Percentiles rank a stretch among this genome's conserved stretches.
Conservation (phyloP, 2,113 vertebrate species). For the Sinocyclocheilus anophthalmus region DNA sequence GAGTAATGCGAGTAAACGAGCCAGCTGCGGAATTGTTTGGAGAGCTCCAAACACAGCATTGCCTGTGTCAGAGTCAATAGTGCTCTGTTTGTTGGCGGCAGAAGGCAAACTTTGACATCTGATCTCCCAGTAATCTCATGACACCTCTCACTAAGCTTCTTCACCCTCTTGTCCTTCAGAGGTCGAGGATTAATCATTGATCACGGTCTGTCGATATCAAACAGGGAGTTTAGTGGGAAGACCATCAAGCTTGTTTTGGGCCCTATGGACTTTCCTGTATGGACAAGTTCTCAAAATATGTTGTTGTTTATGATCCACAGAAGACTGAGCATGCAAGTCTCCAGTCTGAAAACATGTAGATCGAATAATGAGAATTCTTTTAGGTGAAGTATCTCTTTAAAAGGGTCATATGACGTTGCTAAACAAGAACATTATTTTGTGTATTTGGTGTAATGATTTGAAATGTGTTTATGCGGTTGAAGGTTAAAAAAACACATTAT, state of each 20-base stretch:
- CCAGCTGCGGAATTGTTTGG: slow-evolving; percentile 49
- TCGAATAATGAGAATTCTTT: neutral
- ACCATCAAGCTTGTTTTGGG: neutral
- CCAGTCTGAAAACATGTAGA: neutral
- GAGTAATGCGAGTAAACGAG: slow-evolving; percentile 43
- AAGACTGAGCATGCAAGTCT: neutral
- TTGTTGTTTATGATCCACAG: neutral
- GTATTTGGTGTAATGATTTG: too few relatives aligned
- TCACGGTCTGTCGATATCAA: slow-evolving; percentile 27
- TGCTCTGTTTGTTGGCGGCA: slow-evolving; percentile 50
- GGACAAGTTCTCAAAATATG: neutral
- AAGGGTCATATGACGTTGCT: too few relatives aligned
- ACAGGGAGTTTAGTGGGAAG: neutral
- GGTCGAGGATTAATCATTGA: neutral
- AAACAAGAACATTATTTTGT: too few relatives aligned
- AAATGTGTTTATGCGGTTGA: too few relatives aligned
- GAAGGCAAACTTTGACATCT: slow-evolving; percentile 55
- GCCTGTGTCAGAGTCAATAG: slow-evolving; percentile 56
- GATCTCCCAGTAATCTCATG: slow-evolving; percentile 49
- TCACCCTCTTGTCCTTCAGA: slow-evolving; percentile 10
- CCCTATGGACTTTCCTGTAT: neutral
- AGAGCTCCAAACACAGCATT: slow-evolving; percentile 53
- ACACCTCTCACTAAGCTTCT: slow-evolving; percentile 43
- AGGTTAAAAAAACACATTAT: too few relatives aligned
- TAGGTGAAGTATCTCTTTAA: neutral